Evolutionary conservation across 2,797 vertebrate genomes (phyloP), one percentile per base, ranked within the genome.

Genomic region (Morus bassanus): DNA sequence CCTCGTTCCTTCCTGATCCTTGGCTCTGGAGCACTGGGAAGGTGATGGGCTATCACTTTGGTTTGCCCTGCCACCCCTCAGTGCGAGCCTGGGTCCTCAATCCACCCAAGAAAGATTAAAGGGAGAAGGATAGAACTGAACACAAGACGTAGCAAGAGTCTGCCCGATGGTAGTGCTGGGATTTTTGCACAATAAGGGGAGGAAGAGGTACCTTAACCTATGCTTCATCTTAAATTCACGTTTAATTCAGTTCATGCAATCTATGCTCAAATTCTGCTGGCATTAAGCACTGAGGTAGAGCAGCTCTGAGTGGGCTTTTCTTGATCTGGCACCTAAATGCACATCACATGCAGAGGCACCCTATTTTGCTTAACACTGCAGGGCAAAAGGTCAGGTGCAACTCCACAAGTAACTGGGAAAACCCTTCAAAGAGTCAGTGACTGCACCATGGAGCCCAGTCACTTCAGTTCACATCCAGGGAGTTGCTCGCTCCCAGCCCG

Each of bases 361-460:
- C 4, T 48, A 3, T 30, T 39, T 61, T 15, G 18, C 7, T 6
- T 4, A 27, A 8, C 13, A 5, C 0, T 13, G 18, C 7, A 9
- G 31, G 63, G 37, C 53, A 57, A 23, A 51, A 35, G 25, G 7
- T 8, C 41, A 25, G 6, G 28, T 4, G 4, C 0, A 11, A 4
- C 30, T 30, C 39, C 19, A 28, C 7, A 27, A 78, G 24, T 0
- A 45, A 59, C 11, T 3, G 6, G 50, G 39, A 51, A 19, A 45
- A 30, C 8, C 4, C 4, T 61, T 10, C 73, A 11, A 27, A 3
- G 43, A 23, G 53, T 1, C 4, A 2, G 51, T 0, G 30, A 1
- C 37, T 10, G 9, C 33, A 35, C 41, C 27, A 8, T 0, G 0
- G 59, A 45, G 43, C 46, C 63, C 43, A 43, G 70, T 57, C 30